phyloP scores from a whole-genome alignment of 2,888 invertebrate species.

The Slavum lentiscoides region DNA sequence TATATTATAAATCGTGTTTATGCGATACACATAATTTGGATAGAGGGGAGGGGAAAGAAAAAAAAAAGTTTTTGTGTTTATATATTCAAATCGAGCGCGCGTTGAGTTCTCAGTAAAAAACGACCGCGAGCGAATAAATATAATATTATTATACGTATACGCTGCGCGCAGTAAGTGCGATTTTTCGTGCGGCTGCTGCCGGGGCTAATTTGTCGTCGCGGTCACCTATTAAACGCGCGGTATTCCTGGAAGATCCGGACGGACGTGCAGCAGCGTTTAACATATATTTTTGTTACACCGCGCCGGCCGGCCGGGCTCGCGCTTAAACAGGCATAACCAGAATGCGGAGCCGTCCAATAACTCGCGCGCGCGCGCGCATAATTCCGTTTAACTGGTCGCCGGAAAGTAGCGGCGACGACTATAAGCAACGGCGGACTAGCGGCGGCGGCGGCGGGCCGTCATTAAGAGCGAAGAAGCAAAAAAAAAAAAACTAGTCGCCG shows the following conservation, averaged over 20 bases:
- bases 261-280: not conserved
- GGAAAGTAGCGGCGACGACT: slow-evolving; percentile 17
- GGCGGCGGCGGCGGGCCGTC: not conserved
- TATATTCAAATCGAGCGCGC: not conserved
- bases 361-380: slow-evolving; percentile 11
- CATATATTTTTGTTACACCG: too few species aligned
- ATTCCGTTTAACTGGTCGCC: slow-evolving; percentile 32
- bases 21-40: slow-evolving; percentile 32
- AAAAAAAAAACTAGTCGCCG: slow-evolving; percentile 11
- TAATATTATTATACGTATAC: too few species aligned
- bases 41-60: not conserved
- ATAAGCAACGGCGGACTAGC: too few species aligned
- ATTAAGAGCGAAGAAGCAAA: not conserved
- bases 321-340: slow-evolving; percentile 46
- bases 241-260: slow-evolving; percentile 13
- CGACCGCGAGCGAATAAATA: not conserved
- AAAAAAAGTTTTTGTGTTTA: not conserved
- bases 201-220: slow-evolving; percentile 22
- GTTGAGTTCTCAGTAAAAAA: slow-evolving; percentile 18
- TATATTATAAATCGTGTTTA: slow-evolving; percentile 24
- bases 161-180: slow-evolving; percentile 7
- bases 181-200: slow-evolving; percentile 31
- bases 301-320: not conserved
- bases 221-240: not conserved
- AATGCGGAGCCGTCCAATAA: slow-evolving; percentile 42